Evolutionary conservation across 2,113 vertebrate genomes (phyloP).

Genomic region (Panthera uncia): DNA sequence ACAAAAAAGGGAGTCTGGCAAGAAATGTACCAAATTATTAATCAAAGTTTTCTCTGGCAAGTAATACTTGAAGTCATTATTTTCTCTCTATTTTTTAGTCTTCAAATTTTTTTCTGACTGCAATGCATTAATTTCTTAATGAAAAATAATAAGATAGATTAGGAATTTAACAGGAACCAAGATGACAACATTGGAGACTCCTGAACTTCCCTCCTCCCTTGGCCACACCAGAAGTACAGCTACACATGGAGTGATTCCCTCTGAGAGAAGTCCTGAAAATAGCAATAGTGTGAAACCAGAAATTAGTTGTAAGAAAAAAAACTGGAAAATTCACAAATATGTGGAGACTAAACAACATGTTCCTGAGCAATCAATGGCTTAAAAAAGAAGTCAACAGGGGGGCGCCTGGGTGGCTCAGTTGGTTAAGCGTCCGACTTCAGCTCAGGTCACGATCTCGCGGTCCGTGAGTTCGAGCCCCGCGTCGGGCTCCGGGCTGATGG

Average conservation of each 20-base stretch:
- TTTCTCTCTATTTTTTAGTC: background rate
- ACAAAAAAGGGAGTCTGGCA: background rate
- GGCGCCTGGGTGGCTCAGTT: no score
- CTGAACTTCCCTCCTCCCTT: background rate
- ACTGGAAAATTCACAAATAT: background rate
- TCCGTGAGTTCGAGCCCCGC: no score
- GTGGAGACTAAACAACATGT: background rate
- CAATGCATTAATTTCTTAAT: background rate
- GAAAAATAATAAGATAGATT: background rate
- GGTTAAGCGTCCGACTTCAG: no score
- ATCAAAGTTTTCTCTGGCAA: background rate
- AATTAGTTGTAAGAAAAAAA: background rate
- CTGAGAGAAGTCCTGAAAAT: background rate
- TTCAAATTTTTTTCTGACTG: background rate
- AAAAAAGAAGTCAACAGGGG: background rate
- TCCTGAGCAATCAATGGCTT: background rate
- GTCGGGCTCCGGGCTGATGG: no score
- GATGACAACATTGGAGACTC: background rate
- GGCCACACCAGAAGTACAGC: background rate
- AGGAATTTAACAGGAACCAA: background rate
- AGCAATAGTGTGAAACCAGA: background rate
- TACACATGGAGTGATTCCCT: background rate
- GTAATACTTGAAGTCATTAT: background rate
- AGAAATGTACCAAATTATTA: background rate
- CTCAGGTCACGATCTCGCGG: no score